A percentile compares a stretch with the other conserved stretches of the same genome.
Evolutionary conservation across 1,140 invertebrate species (phyloP).

Genomic region (Bathynomus jamesi): DNA sequence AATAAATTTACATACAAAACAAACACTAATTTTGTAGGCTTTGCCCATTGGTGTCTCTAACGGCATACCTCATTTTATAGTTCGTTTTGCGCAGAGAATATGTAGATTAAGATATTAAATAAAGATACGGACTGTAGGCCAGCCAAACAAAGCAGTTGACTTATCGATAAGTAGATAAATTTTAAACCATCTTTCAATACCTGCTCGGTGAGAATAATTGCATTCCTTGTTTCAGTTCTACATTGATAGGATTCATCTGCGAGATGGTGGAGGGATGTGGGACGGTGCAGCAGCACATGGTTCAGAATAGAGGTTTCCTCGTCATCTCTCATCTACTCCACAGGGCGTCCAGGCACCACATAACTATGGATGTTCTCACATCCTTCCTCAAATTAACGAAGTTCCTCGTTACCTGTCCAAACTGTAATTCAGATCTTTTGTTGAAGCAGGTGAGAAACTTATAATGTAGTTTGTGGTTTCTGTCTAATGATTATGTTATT

Average conservation of each 20-base stretch:
- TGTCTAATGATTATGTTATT: background rate
- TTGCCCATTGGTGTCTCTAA: no score
- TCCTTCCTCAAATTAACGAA: conserved; percentile 92
- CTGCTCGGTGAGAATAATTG: no score
- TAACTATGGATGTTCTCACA: conserved; percentile 84
- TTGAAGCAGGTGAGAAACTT: conserved; percentile 74
- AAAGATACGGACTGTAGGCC: no score
- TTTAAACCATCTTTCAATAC: no score
- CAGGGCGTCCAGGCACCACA: conserved; percentile 71
- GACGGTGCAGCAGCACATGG: conserved; percentile 97
- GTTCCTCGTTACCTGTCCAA: conserved; percentile 88
- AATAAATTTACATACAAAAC: no score
- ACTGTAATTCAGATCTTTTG: conserved; percentile 83
- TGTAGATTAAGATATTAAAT: no score
- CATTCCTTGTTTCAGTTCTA: conserved; percentile 81
- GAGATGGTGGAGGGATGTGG: conserved; percentile 92
- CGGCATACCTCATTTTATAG: no score
- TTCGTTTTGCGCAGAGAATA: no score
- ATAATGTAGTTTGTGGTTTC: background rate
- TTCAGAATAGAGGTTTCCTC: conserved; percentile 94
- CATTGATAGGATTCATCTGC: conserved; percentile 92
- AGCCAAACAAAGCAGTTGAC: no score
- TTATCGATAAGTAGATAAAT: no score
- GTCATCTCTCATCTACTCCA: conserved; percentile 96
- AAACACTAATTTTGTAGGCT: no score